Evolutionary conservation across 2,888 invertebrate genomes (phyloP).

Genomic region (Patella ulyssiponensis): DNA sequence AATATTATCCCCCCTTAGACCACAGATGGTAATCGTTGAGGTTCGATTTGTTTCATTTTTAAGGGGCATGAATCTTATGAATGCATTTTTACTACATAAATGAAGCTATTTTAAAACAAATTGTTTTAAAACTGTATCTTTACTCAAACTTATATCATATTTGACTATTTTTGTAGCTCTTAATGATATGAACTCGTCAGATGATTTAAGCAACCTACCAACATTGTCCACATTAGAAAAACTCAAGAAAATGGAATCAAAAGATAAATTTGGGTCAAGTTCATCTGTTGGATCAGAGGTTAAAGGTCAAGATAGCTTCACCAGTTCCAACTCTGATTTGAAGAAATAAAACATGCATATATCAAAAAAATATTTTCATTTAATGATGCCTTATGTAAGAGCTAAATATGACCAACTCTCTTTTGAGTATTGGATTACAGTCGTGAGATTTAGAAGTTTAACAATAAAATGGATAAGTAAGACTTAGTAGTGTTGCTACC

Average conservation of each 20-base stretch:
- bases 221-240: conserved; percentile 58
- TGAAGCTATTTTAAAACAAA: no score
- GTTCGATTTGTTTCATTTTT: neutral
- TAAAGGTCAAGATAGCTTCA: conserved; percentile 15
- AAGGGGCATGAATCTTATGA: neutral
- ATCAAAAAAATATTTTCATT: no score
- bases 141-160: neutral
- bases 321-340: conserved; percentile 19
- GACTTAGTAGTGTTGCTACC: no score
- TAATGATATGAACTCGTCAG: conserved; percentile 49
- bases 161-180: conserved; percentile 38
- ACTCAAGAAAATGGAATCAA: conserved; percentile 52
- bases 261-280: conserved; percentile 52
- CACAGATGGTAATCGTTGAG: no score
- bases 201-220: conserved; percentile 51
- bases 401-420: no score
- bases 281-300: conserved; percentile 51
- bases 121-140: no score
- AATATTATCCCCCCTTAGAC: no score
- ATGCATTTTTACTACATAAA: neutral
- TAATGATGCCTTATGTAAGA: no score
- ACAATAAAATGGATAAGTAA: no score
- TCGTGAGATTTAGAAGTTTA: no score
- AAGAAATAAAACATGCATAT: conserved; percentile 12
- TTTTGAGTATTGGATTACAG: no score